phyloP scores from a whole-genome alignment of 2,797 vertebrate species.

The Gallinago nigripennis region DNA sequence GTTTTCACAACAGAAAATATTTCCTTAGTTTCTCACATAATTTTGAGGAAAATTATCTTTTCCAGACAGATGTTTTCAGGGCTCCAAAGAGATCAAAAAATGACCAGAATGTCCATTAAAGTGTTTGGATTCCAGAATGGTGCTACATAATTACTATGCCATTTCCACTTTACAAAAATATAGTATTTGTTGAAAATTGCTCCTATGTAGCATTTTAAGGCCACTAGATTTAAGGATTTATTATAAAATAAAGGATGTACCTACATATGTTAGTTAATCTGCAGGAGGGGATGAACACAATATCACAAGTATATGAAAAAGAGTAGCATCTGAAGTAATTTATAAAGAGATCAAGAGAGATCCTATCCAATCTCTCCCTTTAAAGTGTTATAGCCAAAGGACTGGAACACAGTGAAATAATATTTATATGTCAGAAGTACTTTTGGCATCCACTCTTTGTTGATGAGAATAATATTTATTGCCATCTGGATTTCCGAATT shows the following conservation, averaged over 20 bases:
- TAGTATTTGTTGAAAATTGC: not conserved
- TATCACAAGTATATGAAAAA: not conserved
- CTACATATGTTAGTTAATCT: not conserved
- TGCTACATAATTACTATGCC: not conserved
- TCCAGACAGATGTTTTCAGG: not conserved
- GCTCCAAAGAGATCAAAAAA: not conserved
- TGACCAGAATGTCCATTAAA: not conserved
- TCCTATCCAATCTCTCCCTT: not conserved
- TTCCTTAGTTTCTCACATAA: not conserved
- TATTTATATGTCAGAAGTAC: constrained; percentile 3
- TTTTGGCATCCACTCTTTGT: constrained; percentile 52
- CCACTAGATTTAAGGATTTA: not conserved
- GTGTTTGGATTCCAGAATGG: not conserved
- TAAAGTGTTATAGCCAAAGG: not conserved
- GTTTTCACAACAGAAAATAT: not conserved
- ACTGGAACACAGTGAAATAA: not conserved
- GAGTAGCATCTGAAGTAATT: not conserved
- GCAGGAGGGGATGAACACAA: not conserved
- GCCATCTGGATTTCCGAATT: constrained; percentile 22
- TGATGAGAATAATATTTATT: constrained; percentile 43
- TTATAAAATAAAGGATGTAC: not conserved
- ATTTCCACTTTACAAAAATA: not conserved
- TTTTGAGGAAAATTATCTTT: not conserved
- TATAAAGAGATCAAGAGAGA: not conserved
- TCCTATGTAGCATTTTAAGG: not conserved